A percentile compares a stretch with the other conserved stretches of the same genome.
Evolutionary conservation across 1,140 invertebrate genomes (phyloP).

Genomic region (Bradysia coprophila): DNA sequence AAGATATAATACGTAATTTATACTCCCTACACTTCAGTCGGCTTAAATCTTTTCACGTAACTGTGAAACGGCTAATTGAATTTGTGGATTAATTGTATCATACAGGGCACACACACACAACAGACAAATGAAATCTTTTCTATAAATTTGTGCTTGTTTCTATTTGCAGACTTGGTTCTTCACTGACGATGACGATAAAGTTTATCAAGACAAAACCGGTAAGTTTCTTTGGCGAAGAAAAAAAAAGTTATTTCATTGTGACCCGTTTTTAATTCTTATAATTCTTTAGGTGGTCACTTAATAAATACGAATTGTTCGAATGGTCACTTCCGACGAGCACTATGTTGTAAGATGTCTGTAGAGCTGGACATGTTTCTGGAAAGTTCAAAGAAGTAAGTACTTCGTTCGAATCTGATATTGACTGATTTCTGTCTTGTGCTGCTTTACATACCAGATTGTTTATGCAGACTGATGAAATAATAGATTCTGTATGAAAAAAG

Average conservation of each 20-base stretch:
- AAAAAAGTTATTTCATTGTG: neutral
- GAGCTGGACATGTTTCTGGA: constrained; percentile 86
- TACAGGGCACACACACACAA: no score
- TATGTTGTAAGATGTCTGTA: constrained; percentile 93
- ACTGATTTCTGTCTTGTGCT: no score
- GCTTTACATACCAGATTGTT: no score
- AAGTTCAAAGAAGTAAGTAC: constrained; percentile 79
- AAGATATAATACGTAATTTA: no score
- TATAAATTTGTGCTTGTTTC: no score
- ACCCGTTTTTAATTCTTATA: constrained; percentile 3
- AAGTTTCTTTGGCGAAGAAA: constrained; percentile 27
- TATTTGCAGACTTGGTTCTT: constrained; percentile 83
- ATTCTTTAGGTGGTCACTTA: constrained; percentile 73
- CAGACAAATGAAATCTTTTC: no score
- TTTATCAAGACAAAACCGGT: constrained; percentile 68
- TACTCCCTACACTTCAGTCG: no score
- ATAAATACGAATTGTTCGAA: constrained; percentile 91
- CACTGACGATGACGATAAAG: constrained; percentile 66
- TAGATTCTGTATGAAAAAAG: no score
- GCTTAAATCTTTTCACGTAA: no score
- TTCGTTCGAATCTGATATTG: constrained; percentile 2
- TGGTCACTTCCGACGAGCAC: constrained; percentile 75
- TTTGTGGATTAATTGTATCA: no score
- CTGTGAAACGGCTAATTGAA: no score
- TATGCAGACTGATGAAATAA: no score